These are phyloP conservation scores for Tenebrio molitor DNA, from an alignment of 1,140 invertebrate species.

Conservation along the genomic window DNA sequence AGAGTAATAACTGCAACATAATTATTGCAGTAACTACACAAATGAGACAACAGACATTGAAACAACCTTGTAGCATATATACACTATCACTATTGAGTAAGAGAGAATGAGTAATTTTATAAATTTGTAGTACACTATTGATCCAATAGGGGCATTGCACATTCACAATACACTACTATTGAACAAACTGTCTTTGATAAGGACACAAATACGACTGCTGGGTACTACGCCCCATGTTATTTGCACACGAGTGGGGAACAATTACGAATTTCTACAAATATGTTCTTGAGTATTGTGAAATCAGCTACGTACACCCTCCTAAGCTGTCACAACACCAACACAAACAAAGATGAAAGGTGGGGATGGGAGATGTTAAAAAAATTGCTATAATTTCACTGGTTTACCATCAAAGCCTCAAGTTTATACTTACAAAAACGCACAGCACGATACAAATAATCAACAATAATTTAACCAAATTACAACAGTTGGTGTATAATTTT, in stretches of 20 bases:
- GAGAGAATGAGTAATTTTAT: constrained; percentile 57
- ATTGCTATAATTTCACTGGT: constrained; percentile 1
- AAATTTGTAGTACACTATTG: constrained; percentile 60
- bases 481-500: constrained; percentile 22
- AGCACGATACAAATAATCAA: constrained; percentile 4
- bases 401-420: not conserved
- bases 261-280: constrained; percentile 50
- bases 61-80: constrained; percentile 60
- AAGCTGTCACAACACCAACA: constrained; percentile 49
- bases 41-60: constrained; percentile 8
- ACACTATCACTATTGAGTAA: constrained; percentile 63
- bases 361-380: constrained; percentile 23
- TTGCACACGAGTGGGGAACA: constrained; percentile 29
- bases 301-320: constrained; percentile 57
- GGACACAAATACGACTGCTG: constrained; percentile 51
- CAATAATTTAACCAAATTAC: constrained; percentile 24
- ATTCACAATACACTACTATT: constrained; percentile 47
- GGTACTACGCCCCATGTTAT: constrained; percentile 25
- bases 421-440: constrained; percentile 21
- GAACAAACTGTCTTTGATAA: constrained; percentile 5
- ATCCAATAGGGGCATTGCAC: constrained; percentile 59
- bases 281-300: constrained; percentile 59
- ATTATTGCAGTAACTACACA: not conserved
- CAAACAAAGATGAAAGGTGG: constrained; percentile 47
- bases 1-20: constrained; percentile 36